Evolutionary conservation across 2,113 vertebrate genomes (phyloP).

Genomic region (Thunnus thynnus): DNA sequence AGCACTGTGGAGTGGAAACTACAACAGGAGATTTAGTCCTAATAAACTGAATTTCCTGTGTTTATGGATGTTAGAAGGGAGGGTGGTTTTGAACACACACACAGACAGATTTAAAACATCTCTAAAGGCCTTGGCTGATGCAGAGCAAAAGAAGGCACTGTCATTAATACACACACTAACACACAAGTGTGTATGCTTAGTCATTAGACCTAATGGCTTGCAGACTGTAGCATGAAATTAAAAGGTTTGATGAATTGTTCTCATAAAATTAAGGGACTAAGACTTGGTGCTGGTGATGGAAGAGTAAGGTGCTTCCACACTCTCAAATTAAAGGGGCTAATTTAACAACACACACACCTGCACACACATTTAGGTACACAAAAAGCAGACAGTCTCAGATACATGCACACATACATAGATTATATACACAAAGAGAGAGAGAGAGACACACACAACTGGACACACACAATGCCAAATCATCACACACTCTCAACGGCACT

Average conservation of each 20-base stretch:
- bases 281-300: slow-evolving; percentile 57
- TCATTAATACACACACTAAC: slow-evolving; percentile 69
- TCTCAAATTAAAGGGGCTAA: slow-evolving; percentile 42
- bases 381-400: background rate
- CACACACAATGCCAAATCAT: slow-evolving; percentile 10
- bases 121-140: slow-evolving; percentile 53
- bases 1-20: slow-evolving; percentile 19
- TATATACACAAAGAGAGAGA: background rate
- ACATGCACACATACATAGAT: slow-evolving; percentile 8
- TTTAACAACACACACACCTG: slow-evolving; percentile 34
- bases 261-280: slow-evolving; percentile 72
- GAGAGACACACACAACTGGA: slow-evolving; percentile 1
- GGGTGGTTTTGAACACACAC: slow-evolving; percentile 22
- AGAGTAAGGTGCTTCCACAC: slow-evolving; percentile 36
- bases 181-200: slow-evolving; percentile 62
- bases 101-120: slow-evolving; percentile 36
- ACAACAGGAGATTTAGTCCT: slow-evolving; percentile 33
- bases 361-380: slow-evolving; percentile 3
- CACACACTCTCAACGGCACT: slow-evolving; percentile 26
- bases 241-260: slow-evolving; percentile 76
- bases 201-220: slow-evolving; percentile 75
- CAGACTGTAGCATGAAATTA: slow-evolving; percentile 76
- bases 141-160: slow-evolving; percentile 41
- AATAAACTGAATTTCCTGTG: slow-evolving; percentile 54
- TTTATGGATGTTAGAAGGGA: slow-evolving; percentile 40